phyloP scores from a whole-genome alignment of 2,888 invertebrate genomes.

The Euzophera pinguis region DNA sequence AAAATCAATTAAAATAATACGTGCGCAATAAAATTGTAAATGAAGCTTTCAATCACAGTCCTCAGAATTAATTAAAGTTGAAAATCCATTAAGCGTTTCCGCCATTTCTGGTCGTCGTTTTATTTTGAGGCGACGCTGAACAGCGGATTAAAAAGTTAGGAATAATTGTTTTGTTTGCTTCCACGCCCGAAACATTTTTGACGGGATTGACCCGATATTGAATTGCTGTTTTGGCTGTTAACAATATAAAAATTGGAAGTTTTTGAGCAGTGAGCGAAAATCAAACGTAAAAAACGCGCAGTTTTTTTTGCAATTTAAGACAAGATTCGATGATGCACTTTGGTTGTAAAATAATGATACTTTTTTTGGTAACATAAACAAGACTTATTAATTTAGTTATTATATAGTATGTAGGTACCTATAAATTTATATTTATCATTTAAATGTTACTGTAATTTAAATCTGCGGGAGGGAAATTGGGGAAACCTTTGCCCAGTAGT shows the following conservation, averaged over 20 bases:
- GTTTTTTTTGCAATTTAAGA: no score
- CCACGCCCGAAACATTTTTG: not conserved
- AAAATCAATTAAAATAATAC: not conserved
- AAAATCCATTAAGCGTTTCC: conserved; percentile 1
- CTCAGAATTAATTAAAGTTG: conserved; percentile 7
- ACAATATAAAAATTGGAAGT: not conserved
- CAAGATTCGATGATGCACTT: no score
- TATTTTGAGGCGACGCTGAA: not conserved
- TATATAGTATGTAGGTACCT: no score
- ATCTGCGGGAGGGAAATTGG: no score
- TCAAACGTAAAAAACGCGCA: no score
- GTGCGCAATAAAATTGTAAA: conserved; percentile 3
- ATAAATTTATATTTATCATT: no score
- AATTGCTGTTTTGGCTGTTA: not conserved
- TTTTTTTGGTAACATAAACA: no score
- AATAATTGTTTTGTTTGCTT: conserved; percentile 1
- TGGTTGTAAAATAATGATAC: no score
- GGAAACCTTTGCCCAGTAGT: no score
- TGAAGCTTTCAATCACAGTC: conserved; percentile 1
- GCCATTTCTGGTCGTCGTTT: not conserved
- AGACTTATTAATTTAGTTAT: no score
- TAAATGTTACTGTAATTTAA: no score
- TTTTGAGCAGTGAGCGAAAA: not conserved
- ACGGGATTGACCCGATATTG: not conserved
- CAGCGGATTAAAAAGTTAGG: conserved; percentile 2